Conservation (phyloP, 2,888 invertebrate species). For the Clivina fossor region DNA sequence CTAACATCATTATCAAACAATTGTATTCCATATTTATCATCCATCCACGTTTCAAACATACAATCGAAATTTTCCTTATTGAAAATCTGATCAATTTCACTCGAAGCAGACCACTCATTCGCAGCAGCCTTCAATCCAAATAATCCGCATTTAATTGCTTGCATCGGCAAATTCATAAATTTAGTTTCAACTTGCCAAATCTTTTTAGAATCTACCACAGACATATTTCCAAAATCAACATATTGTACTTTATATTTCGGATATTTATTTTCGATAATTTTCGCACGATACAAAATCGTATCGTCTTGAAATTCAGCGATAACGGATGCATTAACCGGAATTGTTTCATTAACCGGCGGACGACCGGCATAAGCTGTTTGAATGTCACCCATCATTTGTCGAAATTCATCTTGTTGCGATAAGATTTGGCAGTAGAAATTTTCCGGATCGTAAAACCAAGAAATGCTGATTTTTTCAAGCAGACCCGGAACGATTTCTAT, state of each 20-base stretch:
- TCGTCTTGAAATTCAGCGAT: conserved; percentile 73
- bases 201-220: conserved; percentile 63
- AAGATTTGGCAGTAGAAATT: conserved; percentile 61
- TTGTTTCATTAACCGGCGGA: conserved; percentile 50
- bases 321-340: conserved; percentile 64
- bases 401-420: conserved; percentile 56
- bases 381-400: conserved; percentile 70
- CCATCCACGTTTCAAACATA: conserved; percentile 56
- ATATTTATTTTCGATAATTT: conserved; percentile 60
- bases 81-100: conserved; percentile 62
- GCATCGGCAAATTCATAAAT: conserved; percentile 66
- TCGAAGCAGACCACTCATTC: conserved; percentile 61
- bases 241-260: conserved; percentile 69
- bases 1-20: conserved; percentile 15
- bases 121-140: conserved; percentile 62
- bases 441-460: conserved; percentile 76
- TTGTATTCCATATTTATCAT: conserved; percentile 52
- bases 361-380: conserved; percentile 66
- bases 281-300: conserved; percentile 70
- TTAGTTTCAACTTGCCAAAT: conserved; percentile 71
- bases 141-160: conserved; percentile 71
- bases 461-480: conserved; percentile 63
- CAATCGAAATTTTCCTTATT: conserved; percentile 62
- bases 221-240: conserved; percentile 76
- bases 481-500: conserved; percentile 55